These are phyloP conservation scores for Ceyx cyanopectus DNA, from an alignment of 2,113 vertebrate genomes.

Conservation along the genomic window DNA sequence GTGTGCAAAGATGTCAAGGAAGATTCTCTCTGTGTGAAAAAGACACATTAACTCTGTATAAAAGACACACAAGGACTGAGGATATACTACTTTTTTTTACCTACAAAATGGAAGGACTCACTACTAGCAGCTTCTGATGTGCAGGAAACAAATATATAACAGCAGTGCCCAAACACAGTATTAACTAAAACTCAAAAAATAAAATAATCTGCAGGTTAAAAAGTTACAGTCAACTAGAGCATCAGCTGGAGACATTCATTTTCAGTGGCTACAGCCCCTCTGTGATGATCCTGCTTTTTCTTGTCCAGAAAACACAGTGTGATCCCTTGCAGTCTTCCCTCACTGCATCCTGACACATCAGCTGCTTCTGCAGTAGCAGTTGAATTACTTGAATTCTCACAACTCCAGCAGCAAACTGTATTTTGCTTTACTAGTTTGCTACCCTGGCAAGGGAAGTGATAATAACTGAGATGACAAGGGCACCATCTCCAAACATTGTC, in stretches of 20 bases:
- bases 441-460: constrained; percentile 20
- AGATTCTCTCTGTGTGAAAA: too few species aligned
- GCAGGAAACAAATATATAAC: background rate
- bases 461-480: constrained; percentile 39
- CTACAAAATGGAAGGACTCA: background rate
- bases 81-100: background rate
- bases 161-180: background rate
- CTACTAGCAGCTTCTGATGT: background rate
- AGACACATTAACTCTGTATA: background rate
- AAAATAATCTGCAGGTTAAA: background rate
- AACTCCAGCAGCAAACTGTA: background rate
- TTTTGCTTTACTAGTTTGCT: constrained; percentile 16
- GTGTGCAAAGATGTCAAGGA: background rate
- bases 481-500: background rate
- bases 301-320: background rate
- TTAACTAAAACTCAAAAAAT: background rate
- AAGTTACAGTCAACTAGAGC: background rate
- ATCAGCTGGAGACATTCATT: background rate
- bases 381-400: constrained; percentile 20
- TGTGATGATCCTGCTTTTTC: background rate
- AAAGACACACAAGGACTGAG: background rate
- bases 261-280: background rate
- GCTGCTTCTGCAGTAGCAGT: background rate
- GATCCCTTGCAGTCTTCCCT: background rate
- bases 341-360: background rate